Evolutionary conservation across 2,888 invertebrate species (phyloP).

Genomic region (Stenolophus ochropezus): DNA sequence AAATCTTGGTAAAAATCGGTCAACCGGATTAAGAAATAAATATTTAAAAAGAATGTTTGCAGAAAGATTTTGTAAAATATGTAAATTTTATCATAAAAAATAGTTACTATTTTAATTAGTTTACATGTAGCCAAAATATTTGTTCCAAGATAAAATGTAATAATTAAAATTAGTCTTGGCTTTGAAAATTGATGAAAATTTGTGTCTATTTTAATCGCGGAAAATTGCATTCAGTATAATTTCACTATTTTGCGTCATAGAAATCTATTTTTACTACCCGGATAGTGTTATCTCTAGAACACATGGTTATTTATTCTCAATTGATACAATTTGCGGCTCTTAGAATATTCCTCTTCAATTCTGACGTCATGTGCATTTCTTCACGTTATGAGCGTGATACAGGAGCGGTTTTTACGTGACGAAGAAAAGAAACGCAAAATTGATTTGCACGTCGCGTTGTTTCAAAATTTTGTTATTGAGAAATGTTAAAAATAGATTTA

Average conservation of each 20-base stretch:
- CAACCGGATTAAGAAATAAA: too few relatives aligned
- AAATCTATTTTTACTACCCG: constrained; percentile 14
- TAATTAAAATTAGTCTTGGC: neutral
- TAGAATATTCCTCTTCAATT: constrained; percentile 15
- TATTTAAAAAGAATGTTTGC: too few relatives aligned
- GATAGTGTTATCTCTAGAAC: neutral
- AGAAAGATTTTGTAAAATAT: too few relatives aligned
- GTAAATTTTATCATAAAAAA: too few relatives aligned
- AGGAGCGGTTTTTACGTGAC: neutral
- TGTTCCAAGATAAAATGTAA: too few relatives aligned
- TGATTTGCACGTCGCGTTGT: neutral
- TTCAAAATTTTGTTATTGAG: too few relatives aligned
- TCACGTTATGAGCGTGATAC: constrained; percentile 9
- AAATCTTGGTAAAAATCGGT: too few relatives aligned
- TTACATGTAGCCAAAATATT: too few relatives aligned
- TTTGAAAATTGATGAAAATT: neutral
- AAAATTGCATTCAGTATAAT: neutral
- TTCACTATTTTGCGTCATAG: constrained; percentile 15
- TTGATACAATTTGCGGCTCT: constrained; percentile 1
- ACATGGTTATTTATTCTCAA: constrained; percentile 15
- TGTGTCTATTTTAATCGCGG: neutral
- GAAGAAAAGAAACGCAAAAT: neutral
- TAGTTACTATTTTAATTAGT: too few relatives aligned
- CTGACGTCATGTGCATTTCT: neutral
- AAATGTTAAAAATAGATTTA: constrained; percentile 5